These are phyloP conservation scores for Phataginus tricuspis DNA, from an alignment of 2,797 vertebrate species.

Conservation along the genomic window DNA sequence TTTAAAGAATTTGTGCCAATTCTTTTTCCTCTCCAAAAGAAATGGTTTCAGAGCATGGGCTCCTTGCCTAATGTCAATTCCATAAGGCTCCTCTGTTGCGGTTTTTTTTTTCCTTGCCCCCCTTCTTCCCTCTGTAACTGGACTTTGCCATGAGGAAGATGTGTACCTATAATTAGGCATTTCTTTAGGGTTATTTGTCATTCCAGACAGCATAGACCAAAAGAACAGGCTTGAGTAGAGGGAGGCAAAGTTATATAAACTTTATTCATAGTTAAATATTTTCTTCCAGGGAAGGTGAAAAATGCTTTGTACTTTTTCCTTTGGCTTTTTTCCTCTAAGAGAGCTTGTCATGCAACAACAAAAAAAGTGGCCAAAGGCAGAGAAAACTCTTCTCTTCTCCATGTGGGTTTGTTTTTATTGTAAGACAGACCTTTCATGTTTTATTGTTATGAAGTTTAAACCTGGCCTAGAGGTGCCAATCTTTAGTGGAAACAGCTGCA, in stretches of 20 bases:
- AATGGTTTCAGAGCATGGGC: constrained; percentile 56
- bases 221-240: constrained; percentile 38
- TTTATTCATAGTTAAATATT: constrained; percentile 85
- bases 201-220: constrained; percentile 59
- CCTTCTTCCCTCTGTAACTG: neutral
- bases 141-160: constrained; percentile 43
- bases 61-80: constrained; percentile 76
- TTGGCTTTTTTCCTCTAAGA: constrained; percentile 77
- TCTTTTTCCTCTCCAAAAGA: constrained; percentile 63
- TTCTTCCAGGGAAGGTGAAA: constrained; percentile 86
- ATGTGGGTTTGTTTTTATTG: constrained; percentile 86
- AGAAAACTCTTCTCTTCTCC: constrained; percentile 79
- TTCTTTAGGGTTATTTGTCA: constrained; percentile 64
- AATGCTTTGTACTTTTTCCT: constrained; percentile 82
- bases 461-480: constrained; percentile 86
- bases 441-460: constrained; percentile 85
- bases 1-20: constrained; percentile 76
- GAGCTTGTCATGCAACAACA: constrained; percentile 76
- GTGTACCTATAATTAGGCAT: constrained; percentile 4
- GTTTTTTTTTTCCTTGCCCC: neutral
- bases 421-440: constrained; percentile 88
- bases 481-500: constrained; percentile 88
- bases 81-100: constrained; percentile 36
- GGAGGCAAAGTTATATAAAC: constrained; percentile 76
- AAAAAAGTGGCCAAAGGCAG: constrained; percentile 75